These are phyloP conservation scores for Dinomys branickii DNA, from an alignment of 2,113 vertebrate species.

Conservation along the genomic window DNA sequence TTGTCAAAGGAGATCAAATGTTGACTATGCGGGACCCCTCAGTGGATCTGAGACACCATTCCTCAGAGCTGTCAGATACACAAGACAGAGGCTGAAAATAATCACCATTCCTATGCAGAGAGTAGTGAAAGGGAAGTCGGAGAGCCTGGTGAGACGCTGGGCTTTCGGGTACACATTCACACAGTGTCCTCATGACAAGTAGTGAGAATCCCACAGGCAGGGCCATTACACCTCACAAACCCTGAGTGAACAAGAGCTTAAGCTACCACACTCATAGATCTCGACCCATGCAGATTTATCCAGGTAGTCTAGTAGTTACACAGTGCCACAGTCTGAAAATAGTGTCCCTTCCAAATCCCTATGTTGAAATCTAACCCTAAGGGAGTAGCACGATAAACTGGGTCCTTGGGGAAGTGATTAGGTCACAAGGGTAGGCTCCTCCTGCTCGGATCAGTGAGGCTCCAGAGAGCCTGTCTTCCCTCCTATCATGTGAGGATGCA, in stretches of 20 bases:
- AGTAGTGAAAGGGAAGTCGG: neutral
- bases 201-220: neutral
- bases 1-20: neutral
- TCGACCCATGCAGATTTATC: neutral
- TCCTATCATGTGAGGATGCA: neutral
- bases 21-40: neutral
- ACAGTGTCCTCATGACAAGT: neutral
- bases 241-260: neutral
- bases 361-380: neutral
- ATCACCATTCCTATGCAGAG: neutral
- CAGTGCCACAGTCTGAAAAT: neutral
- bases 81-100: neutral
- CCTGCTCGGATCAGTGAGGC: neutral
- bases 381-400: neutral
- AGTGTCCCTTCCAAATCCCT: neutral
- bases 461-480: neutral
- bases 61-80: neutral
- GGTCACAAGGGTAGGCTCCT: no score
- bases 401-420: neutral
- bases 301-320: neutral
- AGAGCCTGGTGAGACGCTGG: neutral
- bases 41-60: neutral
- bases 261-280: neutral
- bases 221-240: neutral
- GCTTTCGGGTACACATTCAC: neutral